phyloP scores from a whole-genome alignment of 64 coral and sea anemone genomes.

The Pocillopora verrucosa region DNA sequence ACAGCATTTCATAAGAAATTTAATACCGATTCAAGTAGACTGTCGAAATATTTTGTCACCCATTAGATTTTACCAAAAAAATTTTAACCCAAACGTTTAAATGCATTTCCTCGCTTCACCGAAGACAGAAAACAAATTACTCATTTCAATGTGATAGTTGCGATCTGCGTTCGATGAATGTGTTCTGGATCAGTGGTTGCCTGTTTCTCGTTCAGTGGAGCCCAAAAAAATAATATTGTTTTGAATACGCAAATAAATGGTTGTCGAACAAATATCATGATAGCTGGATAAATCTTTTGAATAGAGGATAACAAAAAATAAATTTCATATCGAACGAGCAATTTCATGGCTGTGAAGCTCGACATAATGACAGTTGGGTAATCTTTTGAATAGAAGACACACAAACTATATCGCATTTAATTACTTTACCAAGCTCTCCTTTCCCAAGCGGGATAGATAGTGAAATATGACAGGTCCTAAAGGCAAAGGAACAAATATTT shows the following conservation, averaged over 20 bases:
- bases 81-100: neutral
- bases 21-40: constrained; percentile 25
- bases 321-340: too few species aligned
- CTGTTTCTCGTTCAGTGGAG: neutral
- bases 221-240: neutral
- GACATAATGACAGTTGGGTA: too few species aligned
- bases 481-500: too few species aligned
- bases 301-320: too few species aligned
- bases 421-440: too few species aligned
- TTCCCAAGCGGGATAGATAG: too few species aligned
- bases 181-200: constrained; percentile 13
- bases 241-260: neutral
- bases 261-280: neutral
- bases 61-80: neutral
- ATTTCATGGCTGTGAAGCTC: too few species aligned
- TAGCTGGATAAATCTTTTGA: too few species aligned
- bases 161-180: constrained; percentile 31
- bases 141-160: neutral
- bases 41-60: neutral
- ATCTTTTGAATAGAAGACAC: too few species aligned
- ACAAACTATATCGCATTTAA: too few species aligned
- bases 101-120: neutral
- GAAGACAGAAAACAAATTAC: neutral
- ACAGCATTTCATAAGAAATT: constrained; percentile 6
- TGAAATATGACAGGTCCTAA: too few species aligned